These are phyloP conservation scores for Pseudonaja textilis DNA, from an alignment of 2,113 vertebrate genomes.

Conservation along the genomic window DNA sequence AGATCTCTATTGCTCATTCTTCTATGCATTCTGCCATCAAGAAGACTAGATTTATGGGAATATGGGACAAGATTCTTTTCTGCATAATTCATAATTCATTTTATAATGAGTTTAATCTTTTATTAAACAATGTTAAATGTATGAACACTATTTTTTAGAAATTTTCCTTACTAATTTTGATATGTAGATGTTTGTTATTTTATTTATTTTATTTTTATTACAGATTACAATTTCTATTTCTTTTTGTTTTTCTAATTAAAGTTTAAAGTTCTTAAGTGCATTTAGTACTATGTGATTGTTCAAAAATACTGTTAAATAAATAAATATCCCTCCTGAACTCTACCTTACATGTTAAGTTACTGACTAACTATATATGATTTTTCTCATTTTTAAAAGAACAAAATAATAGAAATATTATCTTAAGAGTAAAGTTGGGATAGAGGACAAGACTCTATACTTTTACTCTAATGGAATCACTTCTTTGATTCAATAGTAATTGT, in stretches of 20 bases:
- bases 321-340: not conserved
- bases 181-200: not conserved
- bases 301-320: not conserved
- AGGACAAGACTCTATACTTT: not conserved
- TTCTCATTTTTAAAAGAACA: not conserved
- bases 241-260: not conserved
- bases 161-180: not conserved
- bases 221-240: not conserved
- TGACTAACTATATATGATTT: not conserved
- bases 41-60: not conserved
- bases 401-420: not conserved
- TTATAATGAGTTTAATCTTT: not conserved
- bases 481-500: not conserved
- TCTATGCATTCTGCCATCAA: not conserved
- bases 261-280: not conserved
- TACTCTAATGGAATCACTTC: not conserved
- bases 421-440: not conserved
- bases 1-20: not conserved
- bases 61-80: not conserved
- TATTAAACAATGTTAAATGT: not conserved
- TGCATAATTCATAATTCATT: not conserved
- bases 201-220: not conserved
- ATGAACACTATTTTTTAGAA: not conserved
- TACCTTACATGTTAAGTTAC: not conserved
- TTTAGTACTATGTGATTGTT: not conserved